Conservation (phyloP, 2,113 vertebrate species). For the Apteryx owenii region DNA sequence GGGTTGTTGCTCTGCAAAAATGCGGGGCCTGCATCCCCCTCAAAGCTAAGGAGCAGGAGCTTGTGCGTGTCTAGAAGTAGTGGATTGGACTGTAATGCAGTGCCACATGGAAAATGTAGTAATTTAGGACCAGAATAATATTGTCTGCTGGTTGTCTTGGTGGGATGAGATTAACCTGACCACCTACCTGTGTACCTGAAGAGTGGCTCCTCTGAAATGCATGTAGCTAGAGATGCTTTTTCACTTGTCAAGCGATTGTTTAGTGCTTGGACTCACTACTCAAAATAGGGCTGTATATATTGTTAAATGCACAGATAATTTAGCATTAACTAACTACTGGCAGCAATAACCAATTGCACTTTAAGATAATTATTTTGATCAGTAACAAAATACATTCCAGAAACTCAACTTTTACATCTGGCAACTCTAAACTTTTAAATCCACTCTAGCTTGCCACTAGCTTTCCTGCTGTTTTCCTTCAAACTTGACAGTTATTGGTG, state of each 20-base stretch:
- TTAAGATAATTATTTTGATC: neutral
- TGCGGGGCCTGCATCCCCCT: too few relatives aligned
- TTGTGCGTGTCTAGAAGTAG: too few relatives aligned
- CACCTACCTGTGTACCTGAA: neutral
- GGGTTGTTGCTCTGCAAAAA: neutral
- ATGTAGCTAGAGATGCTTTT: neutral
- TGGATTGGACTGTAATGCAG: too few relatives aligned
- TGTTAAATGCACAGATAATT: neutral
- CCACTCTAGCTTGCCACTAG: neutral
- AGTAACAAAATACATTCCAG: neutral
- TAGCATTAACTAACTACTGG: neutral
- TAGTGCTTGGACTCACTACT: neutral
- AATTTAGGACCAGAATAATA: neutral
- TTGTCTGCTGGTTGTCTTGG: neutral
- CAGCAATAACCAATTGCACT: neutral
- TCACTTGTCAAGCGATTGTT: neutral
- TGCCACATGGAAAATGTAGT: too few relatives aligned
- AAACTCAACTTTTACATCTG: neutral
- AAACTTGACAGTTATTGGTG: neutral
- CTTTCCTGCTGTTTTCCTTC: conserved; percentile 4
- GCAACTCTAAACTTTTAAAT: neutral
- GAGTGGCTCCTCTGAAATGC: neutral
- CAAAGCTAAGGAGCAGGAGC: too few relatives aligned
- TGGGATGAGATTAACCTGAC: neutral
- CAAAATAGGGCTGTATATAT: neutral